Evolutionary conservation across 2,888 invertebrate genomes (phyloP), one percentile per base, ranked within the genome.

Genomic region (Zygogramma bicolorata): DNA sequence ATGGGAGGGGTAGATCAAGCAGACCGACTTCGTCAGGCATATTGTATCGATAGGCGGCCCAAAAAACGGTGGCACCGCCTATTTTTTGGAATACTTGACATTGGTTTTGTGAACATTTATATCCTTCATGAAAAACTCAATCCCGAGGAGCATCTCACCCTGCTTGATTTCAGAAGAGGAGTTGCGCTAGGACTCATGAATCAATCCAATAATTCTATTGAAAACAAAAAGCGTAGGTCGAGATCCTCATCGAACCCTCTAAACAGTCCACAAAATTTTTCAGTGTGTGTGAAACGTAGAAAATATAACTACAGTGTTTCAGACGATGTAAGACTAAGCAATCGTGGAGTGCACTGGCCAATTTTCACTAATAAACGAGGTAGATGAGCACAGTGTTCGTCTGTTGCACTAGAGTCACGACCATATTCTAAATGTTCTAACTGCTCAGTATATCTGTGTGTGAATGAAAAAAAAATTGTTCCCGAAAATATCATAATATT

Each of bases 71-170:
- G 53, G 34, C 68, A 68, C 27, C 42, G 71, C 53, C 42, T 67
- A 65, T 70, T 70, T 66, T 66, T 70, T 49, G 68, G 68, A 60
- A 65, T 72, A 25, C 18, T 72, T 58, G 68, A 68, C 61, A 68
- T 72, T 65, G 65, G 61, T 65, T 72, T 68, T 27, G 72, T 70
- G 60, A 73, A 70, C 59, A 67, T 62, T 62, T 73, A 73, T 58
- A 61, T 73, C 57, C 53, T 65, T 31, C 60, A 72, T 71, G 62
- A 67, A 71, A 62, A 59, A 68, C 34, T 65, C 59, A 34, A 68
- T 57, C 59, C 58, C n/a, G 72, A 72, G 34, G 68, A 72, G 27
- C 27, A 65, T 15, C 59, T 62, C 25, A 73, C 70, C 25, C 62
- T 73, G 29, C 40, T 66, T 57, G 61, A 70, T 49, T 73, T 70